A percentile compares a stretch with the other conserved stretches of the same genome.
Conservation (phyloP, 1,140 invertebrate genomes). For the Panagrolaimus sp. region DNA sequence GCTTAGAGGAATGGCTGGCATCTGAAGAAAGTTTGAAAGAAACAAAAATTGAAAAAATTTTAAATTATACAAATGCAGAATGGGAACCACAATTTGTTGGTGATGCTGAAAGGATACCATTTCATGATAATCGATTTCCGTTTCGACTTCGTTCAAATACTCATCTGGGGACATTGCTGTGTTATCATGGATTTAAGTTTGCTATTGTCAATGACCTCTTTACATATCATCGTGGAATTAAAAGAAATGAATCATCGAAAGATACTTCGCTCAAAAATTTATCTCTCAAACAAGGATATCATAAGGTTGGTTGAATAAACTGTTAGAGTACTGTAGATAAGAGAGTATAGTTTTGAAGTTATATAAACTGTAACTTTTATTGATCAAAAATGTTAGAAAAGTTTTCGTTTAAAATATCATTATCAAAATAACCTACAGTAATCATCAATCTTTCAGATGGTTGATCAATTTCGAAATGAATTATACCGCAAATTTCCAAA, state of each 20-base stretch:
- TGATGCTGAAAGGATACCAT: background rate
- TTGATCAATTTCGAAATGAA: too few relatives aligned
- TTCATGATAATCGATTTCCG: conserved; percentile 7
- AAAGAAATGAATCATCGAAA: background rate
- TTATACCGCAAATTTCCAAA: too few relatives aligned
- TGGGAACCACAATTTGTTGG: conserved; percentile 11
- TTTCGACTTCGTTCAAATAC: conserved; percentile 7
- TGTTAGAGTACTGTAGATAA: too few relatives aligned
- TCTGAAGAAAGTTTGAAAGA: background rate
- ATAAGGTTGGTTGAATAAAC: background rate
- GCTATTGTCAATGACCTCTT: conserved; percentile 2
- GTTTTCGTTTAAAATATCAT: too few relatives aligned
- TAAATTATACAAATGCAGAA: background rate
- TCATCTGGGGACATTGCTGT: background rate
- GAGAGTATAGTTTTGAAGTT: too few relatives aligned
- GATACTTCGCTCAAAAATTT: background rate
- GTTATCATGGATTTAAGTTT: conserved; percentile 1
- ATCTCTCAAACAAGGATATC: conserved; percentile 1
- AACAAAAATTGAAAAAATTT: background rate
- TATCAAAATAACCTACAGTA: too few relatives aligned
- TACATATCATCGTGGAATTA: conserved; percentile 8
- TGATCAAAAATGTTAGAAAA: too few relatives aligned
- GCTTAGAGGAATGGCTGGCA: background rate
- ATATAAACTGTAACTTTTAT: too few relatives aligned
- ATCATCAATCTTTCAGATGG: too few relatives aligned